Evolutionary conservation across 2,888 invertebrate species (phyloP), one percentile per base, ranked within the genome.

Genomic region (Athalia circularis): DNA sequence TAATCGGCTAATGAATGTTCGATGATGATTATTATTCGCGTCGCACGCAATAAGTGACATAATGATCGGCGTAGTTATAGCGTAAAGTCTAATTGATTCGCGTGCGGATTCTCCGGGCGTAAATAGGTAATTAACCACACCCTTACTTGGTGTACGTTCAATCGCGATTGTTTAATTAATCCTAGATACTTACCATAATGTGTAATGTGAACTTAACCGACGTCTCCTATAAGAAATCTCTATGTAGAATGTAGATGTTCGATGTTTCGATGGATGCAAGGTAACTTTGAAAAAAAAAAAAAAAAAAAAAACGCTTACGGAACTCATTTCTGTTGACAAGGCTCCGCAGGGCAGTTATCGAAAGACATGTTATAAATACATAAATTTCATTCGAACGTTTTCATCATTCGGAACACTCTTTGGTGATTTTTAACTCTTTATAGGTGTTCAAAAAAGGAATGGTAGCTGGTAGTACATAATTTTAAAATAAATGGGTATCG

Each of bases 1-100:
- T 59, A 72, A 72, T 72, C 70, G 7, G 13, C 70, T 72, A 72
- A 72, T 72, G 70, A 59, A 72, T 15, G 54, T 68, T 68, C 29
- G 68, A 52, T 43, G 68, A 52, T 29, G 29, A 29, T 29, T 29
- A 29, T 65, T 47, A 50, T 54, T 45, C 57, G 70, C 70, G 11
- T 5, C 4, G 8, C 57, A 57, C 70, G 70, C 70, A 72, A 29
- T 29, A 59, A 72, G 70, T 72, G 57, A 59, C 70, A 72, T 72
- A 52, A 59, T 72, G 15, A 72, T 15, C 8, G 11, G 29, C 59
- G 29, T 29, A 29, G 29, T 0, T 29, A 29, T 29, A 13, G 47
- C n/a, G 29, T 29, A 29, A 72, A 72, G 59, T 57, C 45, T 72
- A 72, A 72, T 72, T 72, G 70, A 72, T 47, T 59, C 52, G 54